Conservation (phyloP, 1,140 invertebrate species). For the Wiebesia pumilae region DNA sequence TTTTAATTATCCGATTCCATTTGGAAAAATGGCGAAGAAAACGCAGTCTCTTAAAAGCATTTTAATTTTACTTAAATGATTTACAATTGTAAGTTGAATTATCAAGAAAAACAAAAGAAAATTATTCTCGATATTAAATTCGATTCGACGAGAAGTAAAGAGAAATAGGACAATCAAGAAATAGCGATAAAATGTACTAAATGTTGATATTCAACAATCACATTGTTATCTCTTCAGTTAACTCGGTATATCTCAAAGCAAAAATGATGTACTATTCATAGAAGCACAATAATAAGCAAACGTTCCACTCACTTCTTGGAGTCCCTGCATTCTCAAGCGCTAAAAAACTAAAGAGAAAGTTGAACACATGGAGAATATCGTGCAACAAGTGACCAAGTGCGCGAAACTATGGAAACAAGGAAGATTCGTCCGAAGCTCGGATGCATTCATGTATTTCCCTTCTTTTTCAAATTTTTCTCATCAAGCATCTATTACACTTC, state of each 20-base stretch:
- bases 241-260: not conserved
- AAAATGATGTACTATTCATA: not conserved
- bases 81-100: too few relatives aligned
- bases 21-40: not conserved
- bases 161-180: not conserved
- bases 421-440: not conserved
- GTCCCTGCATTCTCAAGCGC: not conserved
- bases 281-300: conserved; percentile 12
- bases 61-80: not conserved
- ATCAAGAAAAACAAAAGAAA: too few relatives aligned
- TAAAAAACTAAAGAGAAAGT: conserved; percentile 14
- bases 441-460: conserved; percentile 26
- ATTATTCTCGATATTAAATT: too few relatives aligned
- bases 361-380: conserved; percentile 8
- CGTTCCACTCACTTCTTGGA: not conserved
- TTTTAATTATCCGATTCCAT: not conserved
- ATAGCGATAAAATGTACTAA: not conserved
- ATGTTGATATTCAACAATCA: not conserved
- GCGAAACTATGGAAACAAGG: not conserved
- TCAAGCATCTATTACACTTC: conserved; percentile 29
- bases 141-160: not conserved
- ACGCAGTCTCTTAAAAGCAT: not conserved
- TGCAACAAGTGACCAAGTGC: conserved; percentile 34
- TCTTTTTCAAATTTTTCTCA: conserved; percentile 31
- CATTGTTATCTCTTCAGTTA: conserved; percentile 7